These are phyloP conservation scores for Latrodectus elegans DNA, from an alignment of 2,888 invertebrate genomes.

Conservation along the genomic window DNA sequence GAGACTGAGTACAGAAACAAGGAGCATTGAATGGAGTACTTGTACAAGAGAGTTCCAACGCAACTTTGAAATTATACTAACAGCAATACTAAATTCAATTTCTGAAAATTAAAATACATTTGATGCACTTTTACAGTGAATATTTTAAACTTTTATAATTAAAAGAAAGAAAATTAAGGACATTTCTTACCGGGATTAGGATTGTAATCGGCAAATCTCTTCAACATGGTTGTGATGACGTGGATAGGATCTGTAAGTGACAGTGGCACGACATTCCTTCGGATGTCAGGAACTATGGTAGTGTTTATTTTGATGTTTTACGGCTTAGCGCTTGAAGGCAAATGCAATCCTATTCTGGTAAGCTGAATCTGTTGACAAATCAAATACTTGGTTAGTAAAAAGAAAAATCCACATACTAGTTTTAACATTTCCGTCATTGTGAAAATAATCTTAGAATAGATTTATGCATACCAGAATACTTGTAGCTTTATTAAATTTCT, in stretches of 20 bases:
- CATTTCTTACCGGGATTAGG: constrained; percentile 71
- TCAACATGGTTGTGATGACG: constrained; percentile 73
- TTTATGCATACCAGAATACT: no score
- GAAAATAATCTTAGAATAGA: no score
- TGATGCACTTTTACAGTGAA: neutral
- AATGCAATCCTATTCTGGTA: constrained; percentile 79
- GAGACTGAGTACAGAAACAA: no score
- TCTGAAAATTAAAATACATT: neutral
- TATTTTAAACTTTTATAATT: neutral
- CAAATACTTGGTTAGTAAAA: no score
- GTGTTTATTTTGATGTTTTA: constrained; percentile 87
- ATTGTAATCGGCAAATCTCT: constrained; percentile 74
- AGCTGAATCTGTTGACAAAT: constrained; percentile 81
- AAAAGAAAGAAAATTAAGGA: neutral
- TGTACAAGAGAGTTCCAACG: no score
- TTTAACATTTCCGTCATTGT: no score
- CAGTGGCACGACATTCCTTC: constrained; percentile 77
- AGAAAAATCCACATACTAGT: no score
- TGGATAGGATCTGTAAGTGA: constrained; percentile 71
- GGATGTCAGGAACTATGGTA: constrained; percentile 85
- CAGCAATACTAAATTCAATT: no score
- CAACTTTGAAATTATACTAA: no score
- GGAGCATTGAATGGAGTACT: no score
- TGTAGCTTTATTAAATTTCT: no score
- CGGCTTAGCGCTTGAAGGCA: constrained; percentile 79